Evolutionary conservation across 2,888 invertebrate species (phyloP), one percentile per base, ranked within the genome.

Genomic region (Cynaeus angustus): DNA sequence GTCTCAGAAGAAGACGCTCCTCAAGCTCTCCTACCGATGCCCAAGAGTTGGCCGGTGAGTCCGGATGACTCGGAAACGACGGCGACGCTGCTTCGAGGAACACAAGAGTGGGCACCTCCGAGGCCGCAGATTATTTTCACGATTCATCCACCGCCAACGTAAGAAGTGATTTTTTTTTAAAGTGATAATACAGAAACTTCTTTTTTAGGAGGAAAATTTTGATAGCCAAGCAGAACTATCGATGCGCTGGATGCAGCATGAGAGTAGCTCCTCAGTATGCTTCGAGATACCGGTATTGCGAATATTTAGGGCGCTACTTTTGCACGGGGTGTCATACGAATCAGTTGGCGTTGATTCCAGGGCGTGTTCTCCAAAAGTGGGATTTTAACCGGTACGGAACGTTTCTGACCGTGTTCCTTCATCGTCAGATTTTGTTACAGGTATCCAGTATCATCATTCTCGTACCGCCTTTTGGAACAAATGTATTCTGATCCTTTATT

Each of bases 251-350:
- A 2, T 96, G 95, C 85, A 94, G 95, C 0, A 92, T 92, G 88
- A 90, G 89, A 79, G 93, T 95, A 4, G 91, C 92, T 1, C 86
- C 87, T 3, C 89, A 90, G 72, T 93, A 92, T 81, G 89, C 92
- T 8, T 90, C 91, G 68, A 88, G 91, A 77, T 94, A 92, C 84
- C 89, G 94, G 10, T 95, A 93, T 80, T 95, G 95, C 82, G 91
- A 93, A 78, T 96, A 96, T 85, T 86, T 94, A 70, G 94, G 95
- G 7, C 90, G 94, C 79, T 94, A 92, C 84, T 94, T 95, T 85
- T 96, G 96, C 80, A 93, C 94, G 8, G 93, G 93, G 48, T 96
- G 96, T 82, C 95, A 96, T 84, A 90, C 91, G 16, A 92, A 94
- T 83, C 91, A 92, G 81, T 87, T 91, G 66, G 88, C 92, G 3